These are phyloP conservation scores for Drosophila kohkoa DNA, from an alignment of 1,140 invertebrate species.

Conservation along the genomic window DNA sequence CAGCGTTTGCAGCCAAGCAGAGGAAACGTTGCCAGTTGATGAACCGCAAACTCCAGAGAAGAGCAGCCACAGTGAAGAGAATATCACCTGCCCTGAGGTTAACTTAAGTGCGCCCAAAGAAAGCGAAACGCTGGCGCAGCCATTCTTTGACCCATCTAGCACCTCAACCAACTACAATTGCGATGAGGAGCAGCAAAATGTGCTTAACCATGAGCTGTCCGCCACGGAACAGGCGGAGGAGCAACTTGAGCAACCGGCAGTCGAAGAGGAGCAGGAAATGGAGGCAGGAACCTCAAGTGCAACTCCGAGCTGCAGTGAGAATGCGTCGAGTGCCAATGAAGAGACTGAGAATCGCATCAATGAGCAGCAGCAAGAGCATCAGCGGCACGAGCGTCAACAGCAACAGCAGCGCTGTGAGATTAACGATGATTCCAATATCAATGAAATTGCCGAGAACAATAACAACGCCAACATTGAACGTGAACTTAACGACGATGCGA, in stretches of 20 bases:
- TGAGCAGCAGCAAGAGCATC: slow-evolving; percentile 60
- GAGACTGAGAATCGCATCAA: slow-evolving; percentile 80
- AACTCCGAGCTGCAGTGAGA: slow-evolving; percentile 5
- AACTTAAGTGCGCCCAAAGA: slow-evolving; percentile 55
- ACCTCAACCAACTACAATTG: slow-evolving; percentile 28
- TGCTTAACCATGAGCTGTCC: slow-evolving; percentile 70
- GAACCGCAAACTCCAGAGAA: slow-evolving; percentile 3
- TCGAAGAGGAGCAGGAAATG: background rate
- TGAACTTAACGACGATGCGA: slow-evolving; percentile 75
- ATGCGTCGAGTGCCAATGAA: slow-evolving; percentile 50
- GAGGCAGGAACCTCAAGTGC: slow-evolving; percentile 16
- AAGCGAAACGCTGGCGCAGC: slow-evolving; percentile 49
- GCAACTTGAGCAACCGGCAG: slow-evolving; percentile 1
- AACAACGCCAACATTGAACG: slow-evolving; percentile 84
- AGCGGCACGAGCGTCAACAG: slow-evolving; percentile 25
- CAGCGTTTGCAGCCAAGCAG: slow-evolving; percentile 61
- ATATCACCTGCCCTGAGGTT: slow-evolving; percentile 20
- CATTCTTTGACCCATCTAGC: slow-evolving; percentile 8
- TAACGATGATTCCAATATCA: slow-evolving; percentile 74
- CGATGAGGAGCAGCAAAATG: slow-evolving; percentile 77
- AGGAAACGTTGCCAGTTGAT: background rate
- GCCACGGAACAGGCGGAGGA: slow-evolving; percentile 26
- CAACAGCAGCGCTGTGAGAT: slow-evolving; percentile 39
- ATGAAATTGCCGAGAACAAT: slow-evolving; percentile 84
- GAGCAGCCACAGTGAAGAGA: background rate